A percentile compares a stretch with the other conserved stretches of the same genome.
Evolutionary conservation across 2,113 vertebrate genomes (phyloP).

Genomic region (Syrrhaptes paradoxus): DNA sequence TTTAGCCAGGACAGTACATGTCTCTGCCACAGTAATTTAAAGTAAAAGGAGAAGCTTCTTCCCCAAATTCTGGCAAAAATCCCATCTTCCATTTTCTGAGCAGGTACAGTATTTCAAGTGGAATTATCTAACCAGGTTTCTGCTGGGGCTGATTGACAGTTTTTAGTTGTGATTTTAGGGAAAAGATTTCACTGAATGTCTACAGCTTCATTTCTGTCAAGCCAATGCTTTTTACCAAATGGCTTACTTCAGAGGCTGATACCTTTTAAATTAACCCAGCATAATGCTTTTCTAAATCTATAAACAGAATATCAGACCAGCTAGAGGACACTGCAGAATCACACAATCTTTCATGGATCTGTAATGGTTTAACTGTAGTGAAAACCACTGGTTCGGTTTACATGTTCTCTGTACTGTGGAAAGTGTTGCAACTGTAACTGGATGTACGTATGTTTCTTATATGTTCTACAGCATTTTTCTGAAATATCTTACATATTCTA

Average conservation of each 20-base stretch:
- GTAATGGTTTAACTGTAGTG: not conserved
- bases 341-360: not conserved
- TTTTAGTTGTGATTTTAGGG: conserved; percentile 19
- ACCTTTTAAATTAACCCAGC: not conserved
- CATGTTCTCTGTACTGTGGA: not conserved
- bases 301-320: not conserved
- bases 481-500: not conserved
- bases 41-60: not conserved
- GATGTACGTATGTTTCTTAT: not conserved
- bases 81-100: not conserved
- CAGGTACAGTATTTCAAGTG: not conserved
- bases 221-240: not conserved
- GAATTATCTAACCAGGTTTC: conserved; percentile 26
- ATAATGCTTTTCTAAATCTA: not conserved
- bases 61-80: not conserved
- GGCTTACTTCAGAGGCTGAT: not conserved
- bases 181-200: not conserved
- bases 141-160: not conserved
- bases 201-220: not conserved
- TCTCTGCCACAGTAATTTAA: not conserved
- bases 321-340: not conserved
- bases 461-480: not conserved
- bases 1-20: not conserved
- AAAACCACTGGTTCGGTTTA: not conserved
- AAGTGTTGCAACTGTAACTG: not conserved